A percentile compares a stretch with the other conserved stretches of the same genome.
These are phyloP conservation scores for Pseudochirops corinnae DNA, from an alignment of 2,797 vertebrate genomes.

Conservation along the genomic window DNA sequence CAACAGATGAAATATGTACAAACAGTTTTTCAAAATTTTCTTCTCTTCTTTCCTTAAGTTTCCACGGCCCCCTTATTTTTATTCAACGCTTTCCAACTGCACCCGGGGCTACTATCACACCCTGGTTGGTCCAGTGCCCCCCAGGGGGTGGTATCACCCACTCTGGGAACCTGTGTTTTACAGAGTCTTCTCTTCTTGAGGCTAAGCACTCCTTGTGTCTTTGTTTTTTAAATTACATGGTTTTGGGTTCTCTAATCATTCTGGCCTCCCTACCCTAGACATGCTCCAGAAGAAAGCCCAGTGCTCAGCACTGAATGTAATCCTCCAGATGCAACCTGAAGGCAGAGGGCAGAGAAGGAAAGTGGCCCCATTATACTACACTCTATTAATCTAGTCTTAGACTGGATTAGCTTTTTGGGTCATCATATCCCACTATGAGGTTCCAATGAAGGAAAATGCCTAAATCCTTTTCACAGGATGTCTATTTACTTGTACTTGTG, in stretches of 20 bases:
- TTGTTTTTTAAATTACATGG: background rate
- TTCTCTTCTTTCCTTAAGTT: no score
- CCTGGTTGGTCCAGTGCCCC: no score
- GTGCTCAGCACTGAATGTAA: background rate
- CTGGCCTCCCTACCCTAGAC: background rate
- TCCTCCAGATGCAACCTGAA: background rate
- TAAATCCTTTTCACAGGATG: background rate
- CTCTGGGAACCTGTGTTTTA: no score
- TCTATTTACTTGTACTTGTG: background rate
- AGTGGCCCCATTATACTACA: background rate
- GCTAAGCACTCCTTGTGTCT: background rate
- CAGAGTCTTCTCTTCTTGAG: background rate
- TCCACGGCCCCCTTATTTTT: no score
- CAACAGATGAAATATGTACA: no score
- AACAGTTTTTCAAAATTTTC: no score
- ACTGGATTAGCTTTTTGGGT: background rate
- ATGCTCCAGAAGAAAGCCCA: background rate
- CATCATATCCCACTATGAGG: background rate
- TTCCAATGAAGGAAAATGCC: background rate
- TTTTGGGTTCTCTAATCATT: background rate
- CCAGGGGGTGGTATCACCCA: no score
- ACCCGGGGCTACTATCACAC: no score
- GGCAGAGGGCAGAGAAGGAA: background rate
- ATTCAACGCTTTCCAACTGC: no score
- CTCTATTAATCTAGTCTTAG: background rate